phyloP scores from a whole-genome alignment of 2,888 invertebrate genomes.

The Heliconius erato region DNA sequence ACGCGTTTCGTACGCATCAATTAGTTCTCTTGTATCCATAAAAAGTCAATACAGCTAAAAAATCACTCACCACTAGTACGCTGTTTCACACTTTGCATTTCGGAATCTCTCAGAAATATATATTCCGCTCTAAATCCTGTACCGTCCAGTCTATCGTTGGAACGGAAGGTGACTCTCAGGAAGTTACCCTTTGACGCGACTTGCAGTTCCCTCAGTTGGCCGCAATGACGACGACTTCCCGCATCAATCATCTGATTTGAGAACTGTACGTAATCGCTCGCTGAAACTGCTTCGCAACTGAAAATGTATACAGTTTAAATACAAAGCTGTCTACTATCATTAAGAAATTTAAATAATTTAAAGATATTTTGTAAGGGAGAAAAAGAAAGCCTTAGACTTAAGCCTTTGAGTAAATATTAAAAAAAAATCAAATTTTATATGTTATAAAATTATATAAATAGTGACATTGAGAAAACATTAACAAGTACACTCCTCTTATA shows the following conservation, averaged over 20 bases:
- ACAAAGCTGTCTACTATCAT: neutral
- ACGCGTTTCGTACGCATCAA: too few relatives aligned
- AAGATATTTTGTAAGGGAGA: too few relatives aligned
- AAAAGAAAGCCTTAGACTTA: too few relatives aligned
- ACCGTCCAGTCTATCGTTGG: slow-evolving; percentile 96
- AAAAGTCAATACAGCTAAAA: neutral
- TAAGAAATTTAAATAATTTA: too few relatives aligned
- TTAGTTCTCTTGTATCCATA: too few relatives aligned
- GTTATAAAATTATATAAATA: too few relatives aligned
- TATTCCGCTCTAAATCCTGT: slow-evolving; percentile 97
- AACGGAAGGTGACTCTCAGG: slow-evolving; percentile 96
- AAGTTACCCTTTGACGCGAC: slow-evolving; percentile 95
- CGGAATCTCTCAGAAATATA: slow-evolving; percentile 91
- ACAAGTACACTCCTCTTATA: too few relatives aligned
- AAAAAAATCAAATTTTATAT: too few relatives aligned
- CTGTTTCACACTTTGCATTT: slow-evolving; percentile 81
- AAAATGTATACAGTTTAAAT: slow-evolving; percentile 52
- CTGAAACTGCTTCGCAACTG: slow-evolving; percentile 95
- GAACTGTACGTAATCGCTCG: slow-evolving; percentile 98
- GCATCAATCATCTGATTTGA: slow-evolving; percentile 96
- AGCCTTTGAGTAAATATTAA: too few relatives aligned
- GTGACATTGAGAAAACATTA: too few relatives aligned
- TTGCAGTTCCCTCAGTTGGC: slow-evolving; percentile 91
- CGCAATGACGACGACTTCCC: slow-evolving; percentile 94
- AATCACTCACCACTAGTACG: slow-evolving; percentile 64